Evolutionary conservation across 2,888 invertebrate species (phyloP), one percentile per base, ranked within the genome.

Genomic region (Plemyria rubiginata): DNA sequence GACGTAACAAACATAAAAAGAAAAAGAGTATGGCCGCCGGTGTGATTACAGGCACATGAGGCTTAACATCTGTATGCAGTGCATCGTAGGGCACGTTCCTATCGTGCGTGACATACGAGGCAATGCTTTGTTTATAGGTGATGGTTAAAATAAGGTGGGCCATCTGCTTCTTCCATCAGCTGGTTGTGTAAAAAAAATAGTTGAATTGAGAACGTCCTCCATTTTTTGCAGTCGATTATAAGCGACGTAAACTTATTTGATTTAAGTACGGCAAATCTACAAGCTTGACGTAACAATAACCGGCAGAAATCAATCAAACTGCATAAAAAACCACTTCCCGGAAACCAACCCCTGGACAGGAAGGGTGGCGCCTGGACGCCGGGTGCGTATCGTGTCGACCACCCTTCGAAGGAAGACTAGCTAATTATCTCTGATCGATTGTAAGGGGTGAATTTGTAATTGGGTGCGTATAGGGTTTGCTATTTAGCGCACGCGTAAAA

Each of bases 401-500:
- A 54, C 45, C 54, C 45, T 45, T 16, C 36, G 12, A 11, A 28
- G 48, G 28, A 46, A 48, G 48, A 40, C 32, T 41, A 41, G 32
- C 28, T 49, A 29, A 57, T 57, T 57, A 57, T 57, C 43, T 43
- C 43, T 43, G 9, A 51, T 57, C 57, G 57, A 57, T 57, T 32
- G 49, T 28, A 9, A 41, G 49, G 51, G 57, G 57, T 51, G 43
- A 32, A 43, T 50, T 49, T 41, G 12, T 50, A 40, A 51, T 56
- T 49, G 38, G 38, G 50, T 51, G 57, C 45, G 51, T 57, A n/a
- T n/a, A 43, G 32, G n/a, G 36, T 57, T 50, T 32, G 40, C 6
- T 43, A 9, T 36, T 7, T 22, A 22, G 22, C 22, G 22, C 22
- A 22, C 22, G 22, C 22, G 22, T 22, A 22, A 22, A 22, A 22